Evolutionary conservation across 2,113 vertebrate genomes (phyloP).

Genomic region (Sula dactylatra): DNA sequence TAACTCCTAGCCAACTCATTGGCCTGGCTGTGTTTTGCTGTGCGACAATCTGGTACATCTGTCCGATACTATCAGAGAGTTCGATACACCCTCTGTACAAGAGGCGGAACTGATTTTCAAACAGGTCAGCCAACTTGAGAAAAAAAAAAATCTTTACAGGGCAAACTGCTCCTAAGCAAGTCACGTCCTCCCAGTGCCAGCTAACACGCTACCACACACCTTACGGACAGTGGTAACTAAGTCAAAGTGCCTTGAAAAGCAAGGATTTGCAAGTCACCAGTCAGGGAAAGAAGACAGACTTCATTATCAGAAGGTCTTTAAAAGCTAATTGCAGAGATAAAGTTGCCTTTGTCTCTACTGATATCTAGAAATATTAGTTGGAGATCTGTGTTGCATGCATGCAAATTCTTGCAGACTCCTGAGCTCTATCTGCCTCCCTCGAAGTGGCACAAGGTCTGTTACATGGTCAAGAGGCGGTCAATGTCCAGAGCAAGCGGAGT

Average conservation of each 20-base stretch:
- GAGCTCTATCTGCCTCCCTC: background rate
- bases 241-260: background rate
- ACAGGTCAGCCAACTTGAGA: background rate
- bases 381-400: background rate
- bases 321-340: background rate
- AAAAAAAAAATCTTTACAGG: background rate
- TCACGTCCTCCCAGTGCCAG: background rate
- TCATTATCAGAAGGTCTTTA: background rate
- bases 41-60: background rate
- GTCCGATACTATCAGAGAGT: background rate
- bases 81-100: background rate
- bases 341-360: background rate
- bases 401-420: background rate
- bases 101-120: conserved; percentile 3
- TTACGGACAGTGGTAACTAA: background rate
- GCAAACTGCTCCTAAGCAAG: background rate
- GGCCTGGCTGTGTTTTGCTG: background rate
- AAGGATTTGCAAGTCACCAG: background rate
- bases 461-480: background rate
- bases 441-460: background rate
- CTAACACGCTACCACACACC: background rate
- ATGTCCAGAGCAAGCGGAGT: background rate
- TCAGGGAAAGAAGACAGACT: background rate
- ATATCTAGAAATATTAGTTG: background rate
- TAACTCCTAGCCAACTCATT: background rate